phyloP scores from a whole-genome alignment of 2,797 vertebrate species.

The Dipus sagitta region DNA sequence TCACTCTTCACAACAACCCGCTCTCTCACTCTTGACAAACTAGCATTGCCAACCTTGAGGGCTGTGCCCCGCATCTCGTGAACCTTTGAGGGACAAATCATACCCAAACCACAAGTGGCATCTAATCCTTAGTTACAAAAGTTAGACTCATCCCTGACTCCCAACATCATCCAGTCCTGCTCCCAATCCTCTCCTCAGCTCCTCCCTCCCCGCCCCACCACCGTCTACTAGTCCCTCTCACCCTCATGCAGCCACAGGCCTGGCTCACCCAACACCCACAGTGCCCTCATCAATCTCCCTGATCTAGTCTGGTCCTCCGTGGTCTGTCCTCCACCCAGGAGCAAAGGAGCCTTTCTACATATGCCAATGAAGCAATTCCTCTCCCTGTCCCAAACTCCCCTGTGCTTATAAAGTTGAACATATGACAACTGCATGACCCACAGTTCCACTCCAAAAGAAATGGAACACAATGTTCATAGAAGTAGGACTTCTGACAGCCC shows the following conservation, averaged over 20 bases:
- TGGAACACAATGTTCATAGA: not conserved
- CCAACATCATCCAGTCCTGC: not conserved
- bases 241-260: not conserved
- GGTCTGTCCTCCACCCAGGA: not conserved
- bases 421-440: not conserved
- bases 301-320: not conserved
- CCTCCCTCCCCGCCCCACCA: not conserved
- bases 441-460: not conserved
- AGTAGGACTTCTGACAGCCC: not conserved
- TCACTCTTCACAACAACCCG: not conserved
- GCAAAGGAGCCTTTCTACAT: not conserved
- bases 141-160: not conserved
- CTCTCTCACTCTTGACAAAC: not conserved
- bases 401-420: not conserved
- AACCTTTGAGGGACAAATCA: not conserved
- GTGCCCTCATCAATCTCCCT: not conserved
- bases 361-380: not conserved
- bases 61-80: not conserved
- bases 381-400: not conserved
- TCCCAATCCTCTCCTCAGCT: not conserved
- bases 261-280: not conserved
- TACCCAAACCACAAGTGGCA: no score
- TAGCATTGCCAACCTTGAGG: not conserved
- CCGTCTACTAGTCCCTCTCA: no score
- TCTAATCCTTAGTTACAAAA: not conserved